These are phyloP conservation scores for Chouioia cunea DNA, from an alignment of 2,888 invertebrate genomes.

Conservation along the genomic window DNA sequence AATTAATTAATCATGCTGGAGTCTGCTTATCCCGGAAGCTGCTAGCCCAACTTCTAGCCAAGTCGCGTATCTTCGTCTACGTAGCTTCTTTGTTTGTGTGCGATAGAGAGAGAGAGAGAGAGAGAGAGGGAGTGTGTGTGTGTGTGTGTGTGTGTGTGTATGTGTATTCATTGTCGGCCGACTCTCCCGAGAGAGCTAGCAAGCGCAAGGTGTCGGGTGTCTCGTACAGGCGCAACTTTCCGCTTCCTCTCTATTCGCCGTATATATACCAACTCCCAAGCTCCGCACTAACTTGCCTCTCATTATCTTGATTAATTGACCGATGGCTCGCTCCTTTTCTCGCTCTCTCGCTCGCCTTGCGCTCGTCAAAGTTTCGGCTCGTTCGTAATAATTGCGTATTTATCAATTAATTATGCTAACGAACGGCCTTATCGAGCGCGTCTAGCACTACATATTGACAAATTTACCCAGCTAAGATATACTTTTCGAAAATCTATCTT, in stretches of 20 bases:
- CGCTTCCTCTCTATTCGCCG: conserved; percentile 47
- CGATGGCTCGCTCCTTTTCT: conserved; percentile 60
- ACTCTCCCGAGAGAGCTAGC: neutral
- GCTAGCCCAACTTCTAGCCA: conserved; percentile 52
- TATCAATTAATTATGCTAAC: conserved; percentile 45
- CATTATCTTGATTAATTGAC: conserved; percentile 69
- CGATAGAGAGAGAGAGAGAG: no score
- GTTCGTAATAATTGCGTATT: conserved; percentile 45
- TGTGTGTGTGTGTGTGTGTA: no score
- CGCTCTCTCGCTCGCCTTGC: conserved; percentile 12
- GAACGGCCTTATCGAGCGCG: conserved; percentile 27
- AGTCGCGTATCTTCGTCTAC: conserved; percentile 65
- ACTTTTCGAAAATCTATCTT: no score
- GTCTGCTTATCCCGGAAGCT: conserved; percentile 48
- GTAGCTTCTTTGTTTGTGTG: neutral
- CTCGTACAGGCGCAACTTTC: conserved; percentile 59
- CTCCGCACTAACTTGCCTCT: conserved; percentile 57
- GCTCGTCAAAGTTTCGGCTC: conserved; percentile 11
- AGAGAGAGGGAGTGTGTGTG: no score
- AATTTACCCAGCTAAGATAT: no score
- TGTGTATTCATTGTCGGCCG: conserved; percentile 18
- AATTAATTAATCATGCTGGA: conserved; percentile 68
- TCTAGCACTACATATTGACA: conserved; percentile 62
- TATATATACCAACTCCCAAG: conserved; percentile 50
- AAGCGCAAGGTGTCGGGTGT: conserved; percentile 64